Conservation (phyloP, 1,140 invertebrate species). For the Trichonephila clavipes region DNA sequence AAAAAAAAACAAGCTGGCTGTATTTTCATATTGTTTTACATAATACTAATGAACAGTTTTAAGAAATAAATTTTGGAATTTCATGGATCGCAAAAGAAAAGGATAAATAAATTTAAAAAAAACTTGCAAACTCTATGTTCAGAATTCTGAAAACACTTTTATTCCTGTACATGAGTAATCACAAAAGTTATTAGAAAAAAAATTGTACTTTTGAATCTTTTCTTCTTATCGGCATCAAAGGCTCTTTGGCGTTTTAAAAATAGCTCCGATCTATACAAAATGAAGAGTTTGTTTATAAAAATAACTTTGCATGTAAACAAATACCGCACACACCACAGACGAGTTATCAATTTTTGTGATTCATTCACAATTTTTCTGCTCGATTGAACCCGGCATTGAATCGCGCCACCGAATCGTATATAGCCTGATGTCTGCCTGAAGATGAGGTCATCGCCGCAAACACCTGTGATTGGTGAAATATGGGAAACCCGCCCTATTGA, state of each 20-base stretch:
- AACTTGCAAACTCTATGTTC: too few species aligned
- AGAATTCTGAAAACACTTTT: too few species aligned
- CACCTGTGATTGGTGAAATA: conserved; percentile 19
- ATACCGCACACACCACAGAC: background rate
- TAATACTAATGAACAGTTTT: too few species aligned
- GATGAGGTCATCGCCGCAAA: conserved; percentile 53
- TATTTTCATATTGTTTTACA: too few species aligned
- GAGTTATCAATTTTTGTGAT: conserved; percentile 32
- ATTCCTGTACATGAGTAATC: too few species aligned
- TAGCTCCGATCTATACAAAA: background rate
- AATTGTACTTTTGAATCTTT: background rate
- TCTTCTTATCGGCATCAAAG: background rate
- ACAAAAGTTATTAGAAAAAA: too few species aligned
- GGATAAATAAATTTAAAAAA: too few species aligned
- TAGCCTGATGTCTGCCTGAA: conserved; percentile 55
- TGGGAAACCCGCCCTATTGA: conserved; percentile 68
- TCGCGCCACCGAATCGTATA: conserved; percentile 57
- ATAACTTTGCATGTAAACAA: background rate
- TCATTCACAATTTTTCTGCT: conserved; percentile 62
- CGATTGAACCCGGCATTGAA: conserved; percentile 30
- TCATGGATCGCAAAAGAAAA: too few species aligned
- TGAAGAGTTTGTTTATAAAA: background rate
- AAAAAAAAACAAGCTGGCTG: too few species aligned
- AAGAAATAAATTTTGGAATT: too few species aligned
- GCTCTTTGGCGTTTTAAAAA: conserved; percentile 6